phyloP scores from a whole-genome alignment of 2,888 invertebrate genomes.

The Brassicogethes aeneus region DNA sequence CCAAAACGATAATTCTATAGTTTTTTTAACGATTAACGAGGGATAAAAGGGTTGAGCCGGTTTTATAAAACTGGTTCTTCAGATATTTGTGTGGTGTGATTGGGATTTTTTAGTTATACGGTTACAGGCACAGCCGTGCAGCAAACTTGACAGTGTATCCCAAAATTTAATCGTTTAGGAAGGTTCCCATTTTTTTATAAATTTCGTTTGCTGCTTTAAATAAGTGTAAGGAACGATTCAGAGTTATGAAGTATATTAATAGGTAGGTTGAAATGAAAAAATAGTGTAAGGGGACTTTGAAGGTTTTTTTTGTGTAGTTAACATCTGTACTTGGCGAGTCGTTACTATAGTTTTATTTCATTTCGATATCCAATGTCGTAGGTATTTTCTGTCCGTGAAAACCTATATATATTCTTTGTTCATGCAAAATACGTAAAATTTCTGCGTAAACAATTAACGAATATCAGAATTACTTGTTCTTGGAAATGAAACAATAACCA shows the following conservation, averaged over 20 bases:
- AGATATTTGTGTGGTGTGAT: constrained; percentile 32
- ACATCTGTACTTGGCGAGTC: constrained; percentile 27
- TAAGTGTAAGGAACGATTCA: constrained; percentile 7
- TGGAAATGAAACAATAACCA: too few species aligned
- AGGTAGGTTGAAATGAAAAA: constrained; percentile 18
- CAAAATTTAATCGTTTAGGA: constrained; percentile 16
- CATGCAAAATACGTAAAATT: too few species aligned
- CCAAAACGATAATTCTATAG: neutral
- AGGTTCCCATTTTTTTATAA: constrained; percentile 12
- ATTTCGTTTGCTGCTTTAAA: constrained; percentile 11
- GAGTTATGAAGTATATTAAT: constrained; percentile 20
- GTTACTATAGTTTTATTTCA: constrained; percentile 31
- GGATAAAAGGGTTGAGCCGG: constrained; percentile 8
- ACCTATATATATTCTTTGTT: neutral
- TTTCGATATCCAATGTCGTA: constrained; percentile 32
- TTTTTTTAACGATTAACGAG: neutral
- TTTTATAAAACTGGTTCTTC: constrained; percentile 22
- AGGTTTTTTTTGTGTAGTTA: constrained; percentile 20
- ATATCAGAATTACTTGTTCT: too few species aligned
- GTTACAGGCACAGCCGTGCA: constrained; percentile 23
- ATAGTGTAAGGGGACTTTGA: constrained; percentile 7
- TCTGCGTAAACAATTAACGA: too few species aligned
- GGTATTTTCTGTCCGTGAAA: constrained; percentile 29
- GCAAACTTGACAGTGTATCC: constrained; percentile 29
- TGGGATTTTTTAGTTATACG: constrained; percentile 32